Evolutionary conservation across 2,888 invertebrate genomes (phyloP).

Genomic region (Chymomyza procnemis): DNA sequence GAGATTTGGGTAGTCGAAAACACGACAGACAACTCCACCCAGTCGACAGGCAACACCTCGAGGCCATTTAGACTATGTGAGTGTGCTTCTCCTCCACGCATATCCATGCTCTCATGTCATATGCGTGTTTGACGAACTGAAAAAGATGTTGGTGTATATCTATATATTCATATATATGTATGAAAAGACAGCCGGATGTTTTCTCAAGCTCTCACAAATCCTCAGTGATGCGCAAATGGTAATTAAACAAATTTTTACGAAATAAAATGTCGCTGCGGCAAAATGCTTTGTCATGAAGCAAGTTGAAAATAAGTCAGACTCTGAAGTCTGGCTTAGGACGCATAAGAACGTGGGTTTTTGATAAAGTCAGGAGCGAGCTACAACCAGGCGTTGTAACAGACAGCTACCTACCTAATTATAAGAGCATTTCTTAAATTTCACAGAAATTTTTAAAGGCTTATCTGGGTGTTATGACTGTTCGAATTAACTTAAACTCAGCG

Average conservation of each 20-base stretch:
- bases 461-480: too few species aligned
- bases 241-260: neutral
- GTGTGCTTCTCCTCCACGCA: neutral
- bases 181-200: neutral
- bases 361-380: too few species aligned
- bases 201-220: neutral
- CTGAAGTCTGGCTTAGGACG: too few species aligned
- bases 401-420: too few species aligned
- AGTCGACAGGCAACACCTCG: neutral
- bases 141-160: too few species aligned
- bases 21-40: neutral
- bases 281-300: neutral
- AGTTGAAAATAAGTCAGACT: neutral
- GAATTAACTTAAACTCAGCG: too few species aligned
- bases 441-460: too few species aligned
- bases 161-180: too few species aligned
- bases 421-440: too few species aligned
- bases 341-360: too few species aligned
- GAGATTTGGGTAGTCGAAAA: neutral
- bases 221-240: neutral
- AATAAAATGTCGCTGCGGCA: neutral
- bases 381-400: too few species aligned
- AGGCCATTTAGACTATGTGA: neutral
- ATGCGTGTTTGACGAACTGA: too few species aligned
- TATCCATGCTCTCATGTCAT: neutral